Evolutionary conservation across 2,797 vertebrate genomes (phyloP), one percentile per base, ranked within the genome.

Genomic region (Catharus ustulatus): DNA sequence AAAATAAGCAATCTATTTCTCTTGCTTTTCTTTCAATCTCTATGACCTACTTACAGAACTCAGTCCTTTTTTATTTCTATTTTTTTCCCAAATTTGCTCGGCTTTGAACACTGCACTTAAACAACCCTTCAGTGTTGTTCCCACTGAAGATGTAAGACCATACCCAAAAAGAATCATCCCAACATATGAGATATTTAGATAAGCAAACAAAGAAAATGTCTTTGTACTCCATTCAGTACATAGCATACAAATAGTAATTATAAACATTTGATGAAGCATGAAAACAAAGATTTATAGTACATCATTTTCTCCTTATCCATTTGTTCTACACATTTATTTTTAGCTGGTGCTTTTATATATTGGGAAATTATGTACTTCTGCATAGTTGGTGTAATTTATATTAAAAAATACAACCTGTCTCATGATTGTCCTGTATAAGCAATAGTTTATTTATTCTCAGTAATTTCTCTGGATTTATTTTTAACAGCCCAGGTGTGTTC

Each of bases 1-100:
- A 96, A 93, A 95, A 96, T 95, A 93, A 79, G 80, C 67, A 32
- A 74, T 91, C 94, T 54, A 86, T 54, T 95, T 92, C 71, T 79
- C 74, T 20, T 38, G 19, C 36, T 91, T 91, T 69, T 84, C 76
- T 94, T 87, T 79, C 67, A 58, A 10, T 15, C 48, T 52, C 66
- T 81, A 26, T 59, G 89, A 94, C 92, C 95, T 93, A 96, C 87
- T 97, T 97, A 69, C 12, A 81, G 22, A 76, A 87, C 38, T 43
- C 45, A 5, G 22, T 27, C 30, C 15, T 42, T 40, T 72, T 30
- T 52, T 20, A 49, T 34, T 75, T 54, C 58, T 62, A 3, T 32
- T 45, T 83, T 26, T 64, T 61, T 9, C 10, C 10, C 13, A 36
- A 36, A 73, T 16, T 30, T 34, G 29, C 40, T 72, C 4, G 43